These are phyloP conservation scores for Phyto melanocephala DNA, from an alignment of 2,888 invertebrate species.

Conservation along the genomic window DNA sequence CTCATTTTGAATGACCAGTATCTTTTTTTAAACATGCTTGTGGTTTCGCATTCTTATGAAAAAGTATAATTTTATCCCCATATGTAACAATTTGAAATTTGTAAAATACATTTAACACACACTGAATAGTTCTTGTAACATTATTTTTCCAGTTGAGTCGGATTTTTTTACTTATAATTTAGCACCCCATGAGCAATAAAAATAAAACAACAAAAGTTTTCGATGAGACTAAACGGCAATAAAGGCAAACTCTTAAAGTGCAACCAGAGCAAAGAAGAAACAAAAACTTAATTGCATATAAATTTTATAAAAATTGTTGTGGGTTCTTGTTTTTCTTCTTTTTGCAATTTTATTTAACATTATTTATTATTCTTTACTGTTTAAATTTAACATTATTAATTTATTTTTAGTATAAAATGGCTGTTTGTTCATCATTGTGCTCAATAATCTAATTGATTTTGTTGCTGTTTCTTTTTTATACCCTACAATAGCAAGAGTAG, in stretches of 20 bases:
- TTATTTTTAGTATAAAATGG: too few species aligned
- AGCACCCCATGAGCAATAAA: conserved; percentile 48
- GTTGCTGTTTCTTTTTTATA: neutral
- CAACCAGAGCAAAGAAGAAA: neutral
- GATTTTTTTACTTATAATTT: conserved; percentile 29
- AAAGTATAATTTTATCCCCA: neutral
- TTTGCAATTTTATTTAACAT: too few species aligned
- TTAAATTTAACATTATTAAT: too few species aligned
- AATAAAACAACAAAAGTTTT: neutral
- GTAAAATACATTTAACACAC: neutral
- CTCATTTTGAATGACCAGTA: too few species aligned
- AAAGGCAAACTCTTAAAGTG: neutral
- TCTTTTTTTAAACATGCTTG: too few species aligned
- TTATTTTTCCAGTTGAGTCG: neutral
- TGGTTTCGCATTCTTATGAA: too few species aligned
- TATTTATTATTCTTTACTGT: conserved; percentile 20
- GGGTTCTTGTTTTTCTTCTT: conserved; percentile 6
- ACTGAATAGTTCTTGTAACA: conserved; percentile 30
- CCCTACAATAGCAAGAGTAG: too few species aligned
- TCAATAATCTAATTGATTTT: too few species aligned
- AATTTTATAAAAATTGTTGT: conserved; percentile 6
- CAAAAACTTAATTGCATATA: conserved; percentile 11
- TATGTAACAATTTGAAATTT: neutral
- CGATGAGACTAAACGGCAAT: neutral
- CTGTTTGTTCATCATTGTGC: too few species aligned